phyloP scores from a whole-genome alignment of 2,113 vertebrate genomes.

The Pygoscelis adeliae region DNA sequence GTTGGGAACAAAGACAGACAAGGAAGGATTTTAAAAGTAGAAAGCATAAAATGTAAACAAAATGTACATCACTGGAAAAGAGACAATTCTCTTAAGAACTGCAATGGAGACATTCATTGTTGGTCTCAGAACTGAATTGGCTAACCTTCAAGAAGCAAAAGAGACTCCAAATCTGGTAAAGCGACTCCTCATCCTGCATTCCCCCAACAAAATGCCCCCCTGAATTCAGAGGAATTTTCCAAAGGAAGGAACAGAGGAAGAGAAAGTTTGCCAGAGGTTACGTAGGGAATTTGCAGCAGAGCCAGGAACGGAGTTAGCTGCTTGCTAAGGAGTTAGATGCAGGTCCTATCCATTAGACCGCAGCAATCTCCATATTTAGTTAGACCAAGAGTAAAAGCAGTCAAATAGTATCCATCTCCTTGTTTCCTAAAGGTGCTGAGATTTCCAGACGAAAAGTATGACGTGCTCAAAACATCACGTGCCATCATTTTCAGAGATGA shows the following conservation, averaged over 20 bases:
- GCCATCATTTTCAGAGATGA: neutral
- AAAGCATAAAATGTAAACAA: constrained; percentile 40
- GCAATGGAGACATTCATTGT: neutral
- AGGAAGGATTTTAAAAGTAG: constrained; percentile 8
- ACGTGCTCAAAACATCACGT: neutral
- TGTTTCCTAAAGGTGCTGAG: neutral
- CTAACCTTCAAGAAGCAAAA: constrained; percentile 14
- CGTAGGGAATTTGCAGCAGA: constrained; percentile 45
- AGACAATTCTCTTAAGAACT: constrained; percentile 35
- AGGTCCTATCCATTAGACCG: neutral
- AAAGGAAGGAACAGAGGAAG: constrained; percentile 49
- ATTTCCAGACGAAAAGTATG: neutral
- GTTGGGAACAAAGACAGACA: constrained; percentile 5
- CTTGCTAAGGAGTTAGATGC: neutral
- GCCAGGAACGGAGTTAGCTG: constrained; percentile 26
- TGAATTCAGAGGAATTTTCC: constrained; percentile 60
- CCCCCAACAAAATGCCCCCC: constrained; percentile 42
- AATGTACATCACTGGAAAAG: constrained; percentile 45
- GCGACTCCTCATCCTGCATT: neutral
- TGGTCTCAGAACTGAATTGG: constrained; percentile 16
- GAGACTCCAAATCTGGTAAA: constrained; percentile 51
- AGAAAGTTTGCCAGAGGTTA: constrained; percentile 57
- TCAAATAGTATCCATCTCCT: neutral
- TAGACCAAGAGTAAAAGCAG: neutral
- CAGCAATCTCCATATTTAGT: constrained; percentile 15